These are phyloP conservation scores for Salvelinus fontinalis DNA, from an alignment of 2,113 vertebrate genomes.

Conservation along the genomic window DNA sequence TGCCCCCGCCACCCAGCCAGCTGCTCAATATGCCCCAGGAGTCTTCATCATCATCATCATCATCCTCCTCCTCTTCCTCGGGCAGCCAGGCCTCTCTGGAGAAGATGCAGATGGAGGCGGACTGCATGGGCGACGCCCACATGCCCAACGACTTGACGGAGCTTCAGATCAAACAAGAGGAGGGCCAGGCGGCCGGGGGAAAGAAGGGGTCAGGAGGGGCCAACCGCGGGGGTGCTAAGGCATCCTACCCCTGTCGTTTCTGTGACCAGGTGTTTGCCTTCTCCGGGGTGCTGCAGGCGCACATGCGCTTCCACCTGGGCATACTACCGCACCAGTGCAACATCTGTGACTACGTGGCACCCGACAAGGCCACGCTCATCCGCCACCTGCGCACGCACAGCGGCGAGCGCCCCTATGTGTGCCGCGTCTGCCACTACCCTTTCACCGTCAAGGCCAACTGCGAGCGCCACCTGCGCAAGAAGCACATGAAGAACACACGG, in stretches of 20 bases:
- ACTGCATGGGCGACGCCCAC: conserved; percentile 78
- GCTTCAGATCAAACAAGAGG: conserved; percentile 83
- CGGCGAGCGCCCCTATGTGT: conserved; percentile 94
- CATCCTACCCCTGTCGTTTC: conserved; percentile 89
- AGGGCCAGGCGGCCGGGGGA: conserved; percentile 78
- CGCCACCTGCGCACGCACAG: conserved; percentile 95
- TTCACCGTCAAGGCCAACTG: conserved; percentile 99
- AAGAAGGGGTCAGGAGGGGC: conserved; percentile 66
- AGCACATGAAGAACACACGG: conserved; percentile 91
- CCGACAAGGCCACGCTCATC: conserved; percentile 94
- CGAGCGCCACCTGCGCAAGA: conserved; percentile 95
- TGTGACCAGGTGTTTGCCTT: conserved; percentile 92
- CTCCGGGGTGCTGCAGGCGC: conserved; percentile 89
- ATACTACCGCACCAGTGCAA: conserved; percentile 94
- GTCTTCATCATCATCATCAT: conserved; percentile 56
- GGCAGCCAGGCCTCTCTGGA: conserved; percentile 21
- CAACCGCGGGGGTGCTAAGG: conserved; percentile 81
- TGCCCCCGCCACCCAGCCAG: conserved; percentile 80
- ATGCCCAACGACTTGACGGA: conserved; percentile 77
- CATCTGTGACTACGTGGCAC: conserved; percentile 96
- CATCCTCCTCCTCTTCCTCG: conserved; percentile 42
- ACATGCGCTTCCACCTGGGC: conserved; percentile 92
- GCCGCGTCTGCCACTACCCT: conserved; percentile 96
- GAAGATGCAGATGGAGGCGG: conserved; percentile 70
- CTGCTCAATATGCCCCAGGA: conserved; percentile 75